Evolutionary conservation across 2,797 vertebrate genomes (phyloP).

Genomic region (Scarus forsteni): DNA sequence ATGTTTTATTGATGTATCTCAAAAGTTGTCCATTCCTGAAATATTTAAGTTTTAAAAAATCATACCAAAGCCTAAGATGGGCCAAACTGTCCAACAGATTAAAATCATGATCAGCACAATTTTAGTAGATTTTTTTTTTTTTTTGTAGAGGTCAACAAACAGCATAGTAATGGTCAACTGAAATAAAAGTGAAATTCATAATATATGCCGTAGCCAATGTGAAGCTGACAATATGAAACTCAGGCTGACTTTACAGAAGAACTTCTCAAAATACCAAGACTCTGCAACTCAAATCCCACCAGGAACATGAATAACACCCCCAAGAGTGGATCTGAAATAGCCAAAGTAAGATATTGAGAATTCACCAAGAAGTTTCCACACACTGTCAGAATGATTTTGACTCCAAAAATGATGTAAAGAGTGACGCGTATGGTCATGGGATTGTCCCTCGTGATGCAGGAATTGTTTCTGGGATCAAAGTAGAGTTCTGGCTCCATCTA

Average conservation of each 20-base stretch:
- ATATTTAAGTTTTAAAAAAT: slow-evolving; percentile 40
- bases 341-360: slow-evolving; percentile 28
- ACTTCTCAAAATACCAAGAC: slow-evolving; percentile 48
- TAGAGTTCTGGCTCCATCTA: slow-evolving; percentile 46
- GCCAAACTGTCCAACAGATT: slow-evolving; percentile 41
- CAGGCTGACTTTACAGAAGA: slow-evolving; percentile 36
- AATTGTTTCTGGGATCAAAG: slow-evolving; percentile 37
- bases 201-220: slow-evolving; percentile 24
- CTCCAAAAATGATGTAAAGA: slow-evolving; percentile 36
- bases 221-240: slow-evolving; percentile 43
- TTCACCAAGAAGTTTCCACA: slow-evolving; percentile 47
- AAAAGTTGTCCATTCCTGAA: slow-evolving; percentile 15
- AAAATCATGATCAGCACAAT: slow-evolving; percentile 31
- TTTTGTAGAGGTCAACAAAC: slow-evolving; percentile 4
- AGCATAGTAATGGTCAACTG: too few species aligned
- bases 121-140: slow-evolving; percentile 27
- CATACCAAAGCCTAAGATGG: slow-evolving; percentile 41
- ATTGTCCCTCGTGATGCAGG: slow-evolving; percentile 39
- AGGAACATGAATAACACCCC: slow-evolving; percentile 46
- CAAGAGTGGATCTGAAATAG: background rate
- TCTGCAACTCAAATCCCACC: slow-evolving; percentile 29
- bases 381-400: background rate
- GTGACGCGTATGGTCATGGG: slow-evolving; percentile 16
- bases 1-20: too few species aligned
- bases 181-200: too few species aligned